Evolutionary conservation across 92 coral and sea anemone genomes (phyloP).

Genomic region (Zoanthus solanderi): DNA sequence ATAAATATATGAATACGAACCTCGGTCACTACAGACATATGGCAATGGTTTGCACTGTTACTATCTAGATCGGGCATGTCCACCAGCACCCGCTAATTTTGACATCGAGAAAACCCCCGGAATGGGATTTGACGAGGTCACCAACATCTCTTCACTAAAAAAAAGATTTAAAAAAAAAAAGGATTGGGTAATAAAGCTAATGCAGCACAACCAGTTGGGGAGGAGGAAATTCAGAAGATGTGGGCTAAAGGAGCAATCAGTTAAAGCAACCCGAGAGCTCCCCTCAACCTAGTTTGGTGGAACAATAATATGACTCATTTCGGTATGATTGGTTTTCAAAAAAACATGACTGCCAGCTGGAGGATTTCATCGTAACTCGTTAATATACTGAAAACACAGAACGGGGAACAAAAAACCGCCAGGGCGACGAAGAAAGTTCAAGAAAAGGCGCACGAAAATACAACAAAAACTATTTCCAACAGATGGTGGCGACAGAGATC

Average conservation of each 20-base stretch:
- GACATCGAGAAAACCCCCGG: slow-evolving; percentile 33
- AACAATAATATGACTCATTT: slow-evolving; percentile 43
- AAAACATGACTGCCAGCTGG: slow-evolving; percentile 40
- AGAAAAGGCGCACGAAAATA: background rate
- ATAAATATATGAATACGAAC: background rate
- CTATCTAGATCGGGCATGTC: background rate
- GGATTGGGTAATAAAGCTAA: slow-evolving; percentile 20
- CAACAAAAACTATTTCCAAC: background rate
- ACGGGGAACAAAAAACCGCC: background rate
- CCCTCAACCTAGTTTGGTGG: slow-evolving; percentile 53
- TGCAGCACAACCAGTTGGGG: slow-evolving; percentile 41
- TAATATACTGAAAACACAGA: background rate
- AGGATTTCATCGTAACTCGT: background rate
- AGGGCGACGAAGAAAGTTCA: background rate
- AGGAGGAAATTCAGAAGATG: slow-evolving; percentile 33
- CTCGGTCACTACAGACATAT: background rate
- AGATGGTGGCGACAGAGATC: background rate
- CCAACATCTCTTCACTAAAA: slow-evolving; percentile 2
- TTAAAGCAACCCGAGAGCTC: slow-evolving; percentile 23
- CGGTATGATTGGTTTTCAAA: slow-evolving; percentile 35
- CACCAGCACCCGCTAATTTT: slow-evolving; percentile 29
- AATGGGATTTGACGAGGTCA: slow-evolving; percentile 3
- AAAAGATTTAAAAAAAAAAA: slow-evolving; percentile 21
- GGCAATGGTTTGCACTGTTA: slow-evolving; percentile 6
- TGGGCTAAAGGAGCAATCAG: slow-evolving; percentile 16